These are phyloP conservation scores for Ceratina australensis DNA, from an alignment of 1,140 invertebrate species.

Conservation along the genomic window DNA sequence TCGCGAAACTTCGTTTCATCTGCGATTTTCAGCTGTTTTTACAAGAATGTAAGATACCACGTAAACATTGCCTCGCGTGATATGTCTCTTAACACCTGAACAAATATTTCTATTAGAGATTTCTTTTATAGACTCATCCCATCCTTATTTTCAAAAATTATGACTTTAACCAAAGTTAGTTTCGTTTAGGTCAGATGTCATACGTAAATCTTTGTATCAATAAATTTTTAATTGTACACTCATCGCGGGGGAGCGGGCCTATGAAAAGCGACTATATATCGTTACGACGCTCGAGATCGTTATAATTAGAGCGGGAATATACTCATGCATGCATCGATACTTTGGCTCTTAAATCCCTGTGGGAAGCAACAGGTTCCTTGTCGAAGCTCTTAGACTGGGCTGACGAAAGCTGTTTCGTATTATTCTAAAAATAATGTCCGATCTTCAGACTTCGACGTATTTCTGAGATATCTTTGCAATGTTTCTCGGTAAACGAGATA, in stretches of 20 bases:
- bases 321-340: conserved; percentile 15
- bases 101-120: no score
- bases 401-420: conserved; percentile 20
- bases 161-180: no score
- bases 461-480: neutral
- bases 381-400: conserved; percentile 20
- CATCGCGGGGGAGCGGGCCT: neutral
- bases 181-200: no score
- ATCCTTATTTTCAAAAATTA: no score
- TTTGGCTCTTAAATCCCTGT: conserved; percentile 5
- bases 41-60: neutral
- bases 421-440: conserved; percentile 39
- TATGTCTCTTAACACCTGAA: no score
- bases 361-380: conserved; percentile 55
- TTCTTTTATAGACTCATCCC: no score
- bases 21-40: conserved; percentile 10
- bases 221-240: neutral
- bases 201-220: no score
- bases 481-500: neutral
- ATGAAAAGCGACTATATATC: neutral
- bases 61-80: neutral
- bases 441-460: neutral
- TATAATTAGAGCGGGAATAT: conserved; percentile 28
- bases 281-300: conserved; percentile 26
- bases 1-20: neutral